Base-by-base conservation (phyloP, 2,888 invertebrate genomes). In the Torymus auratus region DNA sequence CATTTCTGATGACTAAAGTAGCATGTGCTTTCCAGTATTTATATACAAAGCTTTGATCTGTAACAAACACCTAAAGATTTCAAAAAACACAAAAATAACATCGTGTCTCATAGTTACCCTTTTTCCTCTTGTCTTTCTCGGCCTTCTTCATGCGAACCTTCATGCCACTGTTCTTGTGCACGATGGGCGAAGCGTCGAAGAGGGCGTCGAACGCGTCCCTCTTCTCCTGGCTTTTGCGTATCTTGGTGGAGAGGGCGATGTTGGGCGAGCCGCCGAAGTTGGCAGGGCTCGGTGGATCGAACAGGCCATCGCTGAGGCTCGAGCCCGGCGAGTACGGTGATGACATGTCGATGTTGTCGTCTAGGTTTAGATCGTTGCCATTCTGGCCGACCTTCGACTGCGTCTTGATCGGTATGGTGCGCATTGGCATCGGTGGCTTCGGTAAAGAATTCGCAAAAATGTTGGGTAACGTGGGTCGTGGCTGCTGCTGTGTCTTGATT, bases 291-390 rank as follows among this genome's bases (percentile, higher is more conserved):
- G 96, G 96, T 71, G 96, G 96, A 90, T 95, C 95, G 91, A 97
- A 97, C 83, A 97, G 93, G 90, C 97, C 96, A 86, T 96, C 96
- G 88, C 96, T 96, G 91, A 97, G 95, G 86, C 95, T 95, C n/a
- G 96, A 96, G 65, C 96, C 96, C 0, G 97, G 97, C 69, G 96
- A 96, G 91, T 97, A 97, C 0, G 97, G 97, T 23, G 97, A 96
- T 84, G 95, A 95, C 89, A 95, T 94, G 85, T 96, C 95, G 91
- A 94, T 93, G 68, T 93, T 93, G 84, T 94, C 95, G 58, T 92
- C 90, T 11, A 86, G 83, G 52, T 77, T 82, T 0, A 84, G 83
- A 67, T 92, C 92, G 67, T 89, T 91, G 17, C 91, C 91, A 82
- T 92, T 92, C 75, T 91, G 91, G 14, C 89, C 91, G 20, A 86